phyloP scores from a whole-genome alignment of 2,888 invertebrate species.

The Choristoneura rosaceana region DNA sequence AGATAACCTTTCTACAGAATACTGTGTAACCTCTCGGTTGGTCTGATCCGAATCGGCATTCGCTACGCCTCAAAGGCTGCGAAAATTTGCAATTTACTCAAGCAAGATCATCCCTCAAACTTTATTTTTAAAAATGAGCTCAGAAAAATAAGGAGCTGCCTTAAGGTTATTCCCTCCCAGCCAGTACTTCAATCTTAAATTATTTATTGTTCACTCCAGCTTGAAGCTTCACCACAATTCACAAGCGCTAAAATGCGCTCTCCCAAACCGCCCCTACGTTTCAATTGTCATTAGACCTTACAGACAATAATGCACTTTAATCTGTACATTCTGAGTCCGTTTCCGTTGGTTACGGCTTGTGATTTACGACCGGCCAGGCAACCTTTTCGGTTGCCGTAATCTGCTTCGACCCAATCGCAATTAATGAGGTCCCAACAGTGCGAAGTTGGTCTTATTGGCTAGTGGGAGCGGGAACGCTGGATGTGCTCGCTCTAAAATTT shows the following conservation, averaged over 20 bases:
- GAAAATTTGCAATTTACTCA: slow-evolving; percentile 16
- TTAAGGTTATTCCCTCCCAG: slow-evolving; percentile 28
- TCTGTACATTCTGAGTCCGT: slow-evolving; percentile 49
- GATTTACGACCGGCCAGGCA: slow-evolving; percentile 70
- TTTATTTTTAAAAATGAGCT: slow-evolving; percentile 23
- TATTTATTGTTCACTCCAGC: slow-evolving; percentile 60
- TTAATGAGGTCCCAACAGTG: slow-evolving; percentile 73
- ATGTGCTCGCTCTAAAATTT: slow-evolving; percentile 23
- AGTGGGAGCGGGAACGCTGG: slow-evolving; percentile 29
- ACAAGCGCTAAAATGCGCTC: slow-evolving; percentile 42
- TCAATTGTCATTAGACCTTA: slow-evolving; percentile 61
- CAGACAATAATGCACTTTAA: slow-evolving; percentile 57
- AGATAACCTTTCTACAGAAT: slow-evolving; percentile 3
- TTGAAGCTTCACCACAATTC: slow-evolving; percentile 65
- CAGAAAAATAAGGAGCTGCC: slow-evolving; percentile 18
- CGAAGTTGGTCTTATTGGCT: slow-evolving; percentile 52
- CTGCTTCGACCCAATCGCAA: slow-evolving; percentile 77
- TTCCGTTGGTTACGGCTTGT: slow-evolving; percentile 53
- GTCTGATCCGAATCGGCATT: slow-evolving; percentile 29
- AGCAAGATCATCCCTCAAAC: slow-evolving; percentile 22
- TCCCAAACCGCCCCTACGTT: slow-evolving; percentile 55
- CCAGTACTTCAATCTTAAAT: slow-evolving; percentile 31
- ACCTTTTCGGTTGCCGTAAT: slow-evolving; percentile 74
- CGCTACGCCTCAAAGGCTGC: slow-evolving; percentile 11
- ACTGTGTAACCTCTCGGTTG: slow-evolving; percentile 19